Conservation (phyloP, 2,113 vertebrate species). For the Eptatretus burgeri region DNA sequence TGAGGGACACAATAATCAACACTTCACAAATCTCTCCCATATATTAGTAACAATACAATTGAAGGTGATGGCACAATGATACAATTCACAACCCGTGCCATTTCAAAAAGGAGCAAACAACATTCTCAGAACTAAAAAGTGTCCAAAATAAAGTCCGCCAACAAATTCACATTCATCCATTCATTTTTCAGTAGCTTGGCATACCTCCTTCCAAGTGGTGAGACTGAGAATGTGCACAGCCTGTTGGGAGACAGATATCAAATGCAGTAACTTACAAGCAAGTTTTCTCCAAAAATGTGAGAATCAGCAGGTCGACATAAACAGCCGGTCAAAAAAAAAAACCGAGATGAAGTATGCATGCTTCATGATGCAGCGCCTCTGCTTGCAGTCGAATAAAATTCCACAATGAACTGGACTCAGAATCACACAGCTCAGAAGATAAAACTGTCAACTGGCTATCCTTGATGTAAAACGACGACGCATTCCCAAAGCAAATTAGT, state of each 20-base stretch:
- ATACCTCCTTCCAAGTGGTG: conserved; percentile 75
- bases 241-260: conserved; percentile 17
- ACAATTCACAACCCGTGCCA: not conserved
- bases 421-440: not conserved
- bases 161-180: not conserved
- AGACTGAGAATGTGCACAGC: conserved; percentile 69
- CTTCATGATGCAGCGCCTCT: too few relatives aligned
- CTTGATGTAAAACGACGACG: not conserved
- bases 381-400: not conserved
- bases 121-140: not conserved
- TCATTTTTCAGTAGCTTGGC: conserved; percentile 10
- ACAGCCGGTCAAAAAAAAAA: too few relatives aligned
- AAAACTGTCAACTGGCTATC: not conserved
- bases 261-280: not conserved
- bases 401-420: not conserved
- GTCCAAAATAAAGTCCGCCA: conserved; percentile 4
- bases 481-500: not conserved
- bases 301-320: too few relatives aligned
- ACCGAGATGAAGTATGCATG: too few relatives aligned
- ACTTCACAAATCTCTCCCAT: too few relatives aligned
- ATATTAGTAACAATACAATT: too few relatives aligned
- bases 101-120: conserved; percentile 7
- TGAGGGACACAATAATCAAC: too few relatives aligned
- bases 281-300: too few relatives aligned
- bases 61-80: too few relatives aligned